Evolutionary conservation across 2,888 invertebrate species (phyloP).

Genomic region (Sinotaia quadrata): DNA sequence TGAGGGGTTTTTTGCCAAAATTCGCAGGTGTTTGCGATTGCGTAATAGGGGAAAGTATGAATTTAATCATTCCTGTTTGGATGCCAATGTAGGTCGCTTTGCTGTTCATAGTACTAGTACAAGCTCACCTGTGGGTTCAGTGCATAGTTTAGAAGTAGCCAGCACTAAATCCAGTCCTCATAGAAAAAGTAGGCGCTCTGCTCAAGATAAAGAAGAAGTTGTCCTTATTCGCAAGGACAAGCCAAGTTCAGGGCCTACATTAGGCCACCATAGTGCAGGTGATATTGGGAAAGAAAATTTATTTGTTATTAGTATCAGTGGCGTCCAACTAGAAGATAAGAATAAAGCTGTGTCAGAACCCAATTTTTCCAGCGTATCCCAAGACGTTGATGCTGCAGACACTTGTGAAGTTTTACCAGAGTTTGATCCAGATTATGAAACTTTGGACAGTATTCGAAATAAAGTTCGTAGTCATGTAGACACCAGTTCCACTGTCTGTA

Average conservation of each 20-base stretch:
- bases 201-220: conserved; percentile 42
- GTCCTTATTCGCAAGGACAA: conserved; percentile 39
- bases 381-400: background rate
- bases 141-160: conserved; percentile 7
- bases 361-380: background rate
- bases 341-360: background rate
- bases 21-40: conserved; percentile 41
- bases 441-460: conserved; percentile 46
- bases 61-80: conserved; percentile 24
- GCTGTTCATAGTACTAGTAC: conserved; percentile 18
- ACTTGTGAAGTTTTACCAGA: conserved; percentile 34
- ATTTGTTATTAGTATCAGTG: too few relatives aligned
- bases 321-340: too few relatives aligned
- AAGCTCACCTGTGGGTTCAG: conserved; percentile 13
- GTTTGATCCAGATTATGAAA: conserved; percentile 52
- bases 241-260: conserved; percentile 11
- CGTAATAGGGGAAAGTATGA: conserved; percentile 45
- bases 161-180: conserved; percentile 19
- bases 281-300: conserved; percentile 16
- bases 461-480: conserved; percentile 30
- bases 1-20: conserved; percentile 44
- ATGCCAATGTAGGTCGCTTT: conserved; percentile 16
- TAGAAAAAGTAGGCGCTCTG: conserved; percentile 26
- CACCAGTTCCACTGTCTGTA: background rate
- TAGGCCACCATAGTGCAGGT: background rate